Evolutionary conservation across 2,888 invertebrate species (phyloP).

Genomic region (Eupithecia dodoneata): DNA sequence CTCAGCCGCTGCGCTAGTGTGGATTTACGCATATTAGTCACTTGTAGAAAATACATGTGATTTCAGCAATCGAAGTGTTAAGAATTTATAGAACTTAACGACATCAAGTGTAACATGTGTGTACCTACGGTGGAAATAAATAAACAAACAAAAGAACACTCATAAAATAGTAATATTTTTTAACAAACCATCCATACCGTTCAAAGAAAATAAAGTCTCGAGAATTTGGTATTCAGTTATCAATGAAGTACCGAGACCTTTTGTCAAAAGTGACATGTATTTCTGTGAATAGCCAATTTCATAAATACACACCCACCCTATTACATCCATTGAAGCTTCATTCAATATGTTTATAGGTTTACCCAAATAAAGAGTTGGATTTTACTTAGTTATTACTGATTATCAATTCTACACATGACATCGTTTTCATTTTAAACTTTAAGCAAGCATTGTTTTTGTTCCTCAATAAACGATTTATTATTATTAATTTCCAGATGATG

Average conservation of each 20-base stretch:
- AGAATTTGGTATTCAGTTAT: not conserved
- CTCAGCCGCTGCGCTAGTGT: too few species aligned
- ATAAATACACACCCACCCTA: not conserved
- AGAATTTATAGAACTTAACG: too few species aligned
- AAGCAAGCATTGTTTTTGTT: too few species aligned
- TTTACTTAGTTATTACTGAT: not conserved
- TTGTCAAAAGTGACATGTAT: not conserved
- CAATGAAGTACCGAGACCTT: not conserved
- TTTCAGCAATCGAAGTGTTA: too few species aligned
- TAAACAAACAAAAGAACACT: too few species aligned
- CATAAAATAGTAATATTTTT: not conserved
- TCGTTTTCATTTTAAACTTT: too few species aligned
- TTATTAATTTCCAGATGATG: constrained; percentile 88
- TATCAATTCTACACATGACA: too few species aligned
- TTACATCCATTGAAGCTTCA: not conserved
- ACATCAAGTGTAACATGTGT: too few species aligned
- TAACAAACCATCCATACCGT: not conserved
- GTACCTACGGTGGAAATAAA: too few species aligned
- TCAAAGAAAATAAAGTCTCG: not conserved
- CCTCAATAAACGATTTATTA: too few species aligned
- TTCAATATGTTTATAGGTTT: not conserved
- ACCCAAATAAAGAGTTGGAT: not conserved
- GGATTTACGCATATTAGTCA: too few species aligned
- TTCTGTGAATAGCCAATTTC: not conserved
- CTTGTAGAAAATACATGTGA: too few species aligned